These are phyloP conservation scores for Glandiceps talaboti DNA, from an alignment of 53 echinoderm and acorn worm species.

Conservation along the genomic window DNA sequence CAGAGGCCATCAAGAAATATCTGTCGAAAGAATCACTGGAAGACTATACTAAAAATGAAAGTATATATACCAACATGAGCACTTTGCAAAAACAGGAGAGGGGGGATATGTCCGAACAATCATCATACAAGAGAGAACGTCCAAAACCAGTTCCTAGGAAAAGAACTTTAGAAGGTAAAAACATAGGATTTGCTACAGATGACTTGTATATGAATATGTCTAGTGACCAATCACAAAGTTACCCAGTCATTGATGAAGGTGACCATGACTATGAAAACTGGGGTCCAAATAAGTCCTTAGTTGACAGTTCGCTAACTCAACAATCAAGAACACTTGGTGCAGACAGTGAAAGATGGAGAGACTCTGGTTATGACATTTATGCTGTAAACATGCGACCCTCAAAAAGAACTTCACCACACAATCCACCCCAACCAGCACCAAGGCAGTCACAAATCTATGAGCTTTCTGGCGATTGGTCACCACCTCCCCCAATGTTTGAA, in stretches of 20 bases:
- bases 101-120: neutral
- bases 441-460: neutral
- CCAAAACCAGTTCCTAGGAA: neutral
- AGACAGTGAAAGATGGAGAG: neutral
- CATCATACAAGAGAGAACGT: neutral
- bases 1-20: neutral
- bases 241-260: neutral
- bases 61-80: neutral
- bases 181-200: neutral
- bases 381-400: neutral
- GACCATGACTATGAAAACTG: neutral
- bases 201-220: too few species aligned
- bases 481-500: too few species aligned
- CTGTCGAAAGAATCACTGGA: neutral
- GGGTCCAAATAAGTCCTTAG: neutral
- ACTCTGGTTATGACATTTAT: too few species aligned
- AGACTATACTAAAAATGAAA: neutral
- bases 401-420: neutral
- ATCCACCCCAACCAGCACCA: neutral
- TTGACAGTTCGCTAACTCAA: neutral
- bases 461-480: neutral
- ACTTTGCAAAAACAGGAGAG: neutral
- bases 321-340: neutral
- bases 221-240: neutral
- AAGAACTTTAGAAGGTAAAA: neutral